Percentiles rank a stretch among this genome's conserved stretches.
phyloP scores from a whole-genome alignment of 2,797 vertebrate genomes.

The Pseudochirops cupreus region DNA sequence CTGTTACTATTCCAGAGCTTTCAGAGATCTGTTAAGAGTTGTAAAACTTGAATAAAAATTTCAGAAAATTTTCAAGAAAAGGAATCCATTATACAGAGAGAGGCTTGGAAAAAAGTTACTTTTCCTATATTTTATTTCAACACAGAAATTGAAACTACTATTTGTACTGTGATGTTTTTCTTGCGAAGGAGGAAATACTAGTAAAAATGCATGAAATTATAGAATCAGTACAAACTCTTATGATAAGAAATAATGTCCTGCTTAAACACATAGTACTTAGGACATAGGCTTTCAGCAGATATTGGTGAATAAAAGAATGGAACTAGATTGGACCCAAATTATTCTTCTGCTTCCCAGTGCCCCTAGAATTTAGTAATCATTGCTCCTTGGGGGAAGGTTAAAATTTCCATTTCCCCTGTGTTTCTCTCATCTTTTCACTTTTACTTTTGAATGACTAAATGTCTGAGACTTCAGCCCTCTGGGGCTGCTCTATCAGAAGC shows the following conservation, averaged over 20 bases:
- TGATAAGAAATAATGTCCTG: neutral
- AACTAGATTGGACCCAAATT: neutral
- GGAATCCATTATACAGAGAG: constrained; percentile 40
- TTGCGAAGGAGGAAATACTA: constrained; percentile 10
- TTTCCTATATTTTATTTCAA: constrained; percentile 60
- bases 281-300: neutral
- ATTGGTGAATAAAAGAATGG: neutral
- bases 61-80: constrained; percentile 25
- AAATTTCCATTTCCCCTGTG: neutral
- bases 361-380: neutral
- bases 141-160: constrained; percentile 60
- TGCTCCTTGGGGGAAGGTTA: neutral
- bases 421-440: neutral
- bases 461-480: neutral
- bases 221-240: constrained; percentile 66
- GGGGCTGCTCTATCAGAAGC: constrained; percentile 4
- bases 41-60: constrained; percentile 13
- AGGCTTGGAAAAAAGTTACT: constrained; percentile 26
- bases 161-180: constrained; percentile 42
- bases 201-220: constrained; percentile 17
- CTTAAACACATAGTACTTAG: neutral
- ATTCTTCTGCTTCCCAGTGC: constrained; percentile 22
- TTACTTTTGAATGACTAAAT: neutral
- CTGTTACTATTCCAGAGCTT: neutral
- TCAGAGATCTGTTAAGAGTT: neutral